Evolutionary conservation across 1,140 invertebrate genomes (phyloP), one percentile per base, ranked within the genome.

Genomic region (Cydia splendana): DNA sequence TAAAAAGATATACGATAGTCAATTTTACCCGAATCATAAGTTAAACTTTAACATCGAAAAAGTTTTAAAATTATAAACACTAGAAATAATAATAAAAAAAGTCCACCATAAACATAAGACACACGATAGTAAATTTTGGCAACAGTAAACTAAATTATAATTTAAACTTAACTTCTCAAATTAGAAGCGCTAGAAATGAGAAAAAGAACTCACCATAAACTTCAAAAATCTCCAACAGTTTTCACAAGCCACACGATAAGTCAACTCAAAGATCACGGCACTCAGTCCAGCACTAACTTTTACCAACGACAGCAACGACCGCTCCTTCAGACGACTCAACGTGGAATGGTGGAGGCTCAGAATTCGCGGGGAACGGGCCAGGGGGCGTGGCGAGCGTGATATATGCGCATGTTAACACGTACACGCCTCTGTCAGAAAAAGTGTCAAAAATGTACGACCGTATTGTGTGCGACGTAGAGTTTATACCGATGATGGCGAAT

Each of bases 381-480:
- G 84, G 87, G 78, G 91, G 91, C 90, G 91, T 85, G 85, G 90
- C 81, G 79, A 86, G 5, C 80, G 86, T 91, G 88, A 90, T 90
- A 87, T 90, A 91, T 87, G 84, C 87, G 84, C 85, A 89, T 89
- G 83, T 89, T 91, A 88, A 87, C 87, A 90, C 71, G 84, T 84
- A 90, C 89, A 90, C 91, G 89, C 90, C 91, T 91, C 82, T 88
- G 87, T 91, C 88, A 91, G 85, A 86, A 80, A 84, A 42, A 71
- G 2, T 42, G 74, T 28, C 69, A 24, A 71, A 71, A 71, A 45
- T 24, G 18, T 24, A 62, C 57, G 10, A n/a, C 53, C 57, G 57
- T 62, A 62, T 62, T 62, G 7, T 24, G 2, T 71, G 4, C 18
- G 7, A 20, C 69, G 15, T 71, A 71, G 30, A 71, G 69, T 12